Conservation (phyloP, 2,888 invertebrate species). For the Drosophila koepferae region DNA sequence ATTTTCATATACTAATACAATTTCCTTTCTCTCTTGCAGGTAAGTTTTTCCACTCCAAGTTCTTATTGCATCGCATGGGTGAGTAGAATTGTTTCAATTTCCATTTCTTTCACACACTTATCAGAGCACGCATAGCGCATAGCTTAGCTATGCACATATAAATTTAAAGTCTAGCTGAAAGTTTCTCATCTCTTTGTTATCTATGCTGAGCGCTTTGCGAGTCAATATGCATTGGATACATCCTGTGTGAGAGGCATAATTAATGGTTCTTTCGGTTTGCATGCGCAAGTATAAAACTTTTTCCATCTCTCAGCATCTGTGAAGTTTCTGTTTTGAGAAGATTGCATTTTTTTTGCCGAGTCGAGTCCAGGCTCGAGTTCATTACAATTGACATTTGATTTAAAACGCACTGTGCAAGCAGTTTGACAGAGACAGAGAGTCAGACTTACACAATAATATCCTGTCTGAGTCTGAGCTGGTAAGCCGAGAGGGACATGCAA, state of each 20-base stretch:
- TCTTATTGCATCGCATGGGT: neutral
- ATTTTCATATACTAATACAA: slow-evolving; percentile 10
- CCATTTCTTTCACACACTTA: neutral
- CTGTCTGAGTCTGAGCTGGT: slow-evolving; percentile 54
- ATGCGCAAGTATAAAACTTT: slow-evolving; percentile 6
- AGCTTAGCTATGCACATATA: neutral
- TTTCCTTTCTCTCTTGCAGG: slow-evolving; percentile 39
- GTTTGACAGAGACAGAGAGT: neutral
- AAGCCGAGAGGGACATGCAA: slow-evolving; percentile 21
- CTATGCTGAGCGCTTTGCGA: neutral
- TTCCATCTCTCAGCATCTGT: neutral
- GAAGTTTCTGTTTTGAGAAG: neutral
- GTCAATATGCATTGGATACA: neutral
- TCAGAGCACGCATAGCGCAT: neutral
- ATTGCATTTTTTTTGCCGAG: slow-evolving; percentile 18
- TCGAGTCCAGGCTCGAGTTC: slow-evolving; percentile 29
- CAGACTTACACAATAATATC: slow-evolving; percentile 55
- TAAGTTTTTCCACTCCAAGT: slow-evolving; percentile 24
- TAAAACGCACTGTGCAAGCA: slow-evolving; percentile 45
- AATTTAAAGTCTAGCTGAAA: slow-evolving; percentile 1
- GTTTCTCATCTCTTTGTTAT: neutral
- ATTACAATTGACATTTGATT: slow-evolving; percentile 63
- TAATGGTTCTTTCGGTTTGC: slow-evolving; percentile 18
- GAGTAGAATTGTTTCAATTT: slow-evolving; percentile 12
- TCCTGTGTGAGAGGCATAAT: slow-evolving; percentile 10